These are phyloP conservation scores for Drosophila rellima DNA, from an alignment of 2,888 invertebrate genomes.

Conservation along the genomic window DNA sequence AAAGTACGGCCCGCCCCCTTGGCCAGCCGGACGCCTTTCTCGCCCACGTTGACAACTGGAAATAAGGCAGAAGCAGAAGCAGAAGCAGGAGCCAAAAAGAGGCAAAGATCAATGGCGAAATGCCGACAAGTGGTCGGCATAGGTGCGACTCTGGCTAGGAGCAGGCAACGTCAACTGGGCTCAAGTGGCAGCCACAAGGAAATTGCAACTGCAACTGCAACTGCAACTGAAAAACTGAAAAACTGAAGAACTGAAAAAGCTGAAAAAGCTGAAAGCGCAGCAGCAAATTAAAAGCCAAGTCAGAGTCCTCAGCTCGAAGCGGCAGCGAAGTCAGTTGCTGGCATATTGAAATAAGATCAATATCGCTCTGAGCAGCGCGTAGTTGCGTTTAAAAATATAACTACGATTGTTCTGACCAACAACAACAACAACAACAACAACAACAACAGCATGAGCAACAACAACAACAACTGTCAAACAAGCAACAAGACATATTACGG, in stretches of 20 bases:
- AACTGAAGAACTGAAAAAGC: slow-evolving; percentile 17
- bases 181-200: slow-evolving; percentile 67
- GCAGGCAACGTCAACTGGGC: slow-evolving; percentile 37
- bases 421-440: slow-evolving; percentile 17
- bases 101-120: slow-evolving; percentile 72
- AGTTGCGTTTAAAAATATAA: slow-evolving; percentile 78
- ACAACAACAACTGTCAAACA: slow-evolving; percentile 65
- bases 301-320: slow-evolving; percentile 40
- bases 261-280: slow-evolving; percentile 53
- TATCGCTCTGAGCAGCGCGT: slow-evolving; percentile 76
- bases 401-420: slow-evolving; percentile 72
- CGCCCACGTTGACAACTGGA: slow-evolving; percentile 69
- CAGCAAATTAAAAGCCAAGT: slow-evolving; percentile 71
- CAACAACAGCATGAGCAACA: slow-evolving; percentile 36
- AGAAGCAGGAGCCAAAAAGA: slow-evolving; percentile 23
- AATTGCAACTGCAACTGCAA: slow-evolving; percentile 65
- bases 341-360: slow-evolving; percentile 80
- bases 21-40: slow-evolving; percentile 26
- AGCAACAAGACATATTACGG: slow-evolving; percentile 76
- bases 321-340: slow-evolving; percentile 51
- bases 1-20: slow-evolving; percentile 48
- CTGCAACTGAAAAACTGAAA: slow-evolving; percentile 25
- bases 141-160: slow-evolving; percentile 64
- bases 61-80: slow-evolving; percentile 38
- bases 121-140: slow-evolving; percentile 61